Base-by-base conservation (phyloP, 2,888 invertebrate genomes). In the Thereva nobilitata region DNA sequence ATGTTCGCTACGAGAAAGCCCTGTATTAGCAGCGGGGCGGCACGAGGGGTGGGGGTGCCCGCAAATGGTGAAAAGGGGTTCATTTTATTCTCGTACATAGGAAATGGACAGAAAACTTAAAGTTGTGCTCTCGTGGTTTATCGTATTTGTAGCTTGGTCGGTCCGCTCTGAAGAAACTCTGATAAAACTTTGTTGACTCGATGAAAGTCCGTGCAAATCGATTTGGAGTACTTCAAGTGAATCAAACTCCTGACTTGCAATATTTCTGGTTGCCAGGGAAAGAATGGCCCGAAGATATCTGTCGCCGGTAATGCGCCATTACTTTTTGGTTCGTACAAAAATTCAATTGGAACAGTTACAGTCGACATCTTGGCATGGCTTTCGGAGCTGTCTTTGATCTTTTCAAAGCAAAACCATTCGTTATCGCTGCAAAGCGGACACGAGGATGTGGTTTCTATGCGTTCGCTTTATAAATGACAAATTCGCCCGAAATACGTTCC, bases 211-310 rank as follows among this genome's bases (percentile, higher is more conserved):
- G 47, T 50, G 41, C 38, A 34, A 61, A 61, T 61, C 61, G 61
- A 61, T 61, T 40, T 34, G 41, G 61, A 61, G 5, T 50, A 35
- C 61, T 61, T 61, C 61, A 61, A 61, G 50, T 49, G 61, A 50
- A 61, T 61, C 61, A 61, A 61, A 61, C 41, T 61, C 61, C 61
- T 61, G 61, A 61, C 61, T 61, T 61, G 61, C 61, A 61, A 61
- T 61, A 61, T 50, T 61, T 61, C 50, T 61, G 50, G 23, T 61
- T 61, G 61, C 61, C 61, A 61, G 50, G 23, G 50, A 50, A 23
- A 61, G 50, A 50, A 50, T 40, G 9, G 49, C 41, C 50, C 49
- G 50, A 61, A 50, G 61, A 61, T 61, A 61, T 50, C 49, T 61
- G 61, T 61, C 61, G 61, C 61, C 61, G 50, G 61, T 23, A 50